Base-by-base conservation (phyloP, 2,888 invertebrate species). In the Drosophila testacea region DNA sequence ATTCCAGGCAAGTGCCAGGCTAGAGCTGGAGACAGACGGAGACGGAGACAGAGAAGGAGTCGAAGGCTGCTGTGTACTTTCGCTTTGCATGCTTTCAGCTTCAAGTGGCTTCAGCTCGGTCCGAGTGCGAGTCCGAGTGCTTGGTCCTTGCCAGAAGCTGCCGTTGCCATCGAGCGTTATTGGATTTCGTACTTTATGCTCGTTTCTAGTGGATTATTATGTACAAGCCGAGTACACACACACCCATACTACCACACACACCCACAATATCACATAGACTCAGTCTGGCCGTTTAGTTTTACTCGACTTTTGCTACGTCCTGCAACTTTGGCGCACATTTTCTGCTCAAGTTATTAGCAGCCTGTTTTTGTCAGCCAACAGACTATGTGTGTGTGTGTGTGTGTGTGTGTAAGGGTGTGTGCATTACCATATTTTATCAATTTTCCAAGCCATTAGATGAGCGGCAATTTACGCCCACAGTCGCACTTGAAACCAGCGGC, bases 1-100 rank as follows among this genome's bases (percentile, higher is more conserved):
- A 1, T 96, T 95, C 93, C 94, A 92, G 87, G 92, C 88, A 90
- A 90, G 83, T 87, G 75, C 78, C 69, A 51, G 55, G 3, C 22
- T 22, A 22, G 38, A 10, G 5, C 41, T 11, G 9, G n/a, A 11
- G 38, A 30, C 5, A 6, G 39, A 36, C 16, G 6, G 6, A 13
- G 46, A 7, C 36, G 16, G 16, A 32, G 36, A 4, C 13, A 4
- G n/a, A 11, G 44, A 22, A 11, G 11, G 11, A 22, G 16, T 9
- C 22, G 41, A 38, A 46, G 52, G 54, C 42, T 67, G 54, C 70
- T 75, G 67, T 80, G 73, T 86, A 79, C 72, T 71, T 73, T 83
- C 73, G 77, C 72, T 79, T 84, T 83, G 77, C 83, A 79, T 78
- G 79, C 89, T 88, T 89, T 88, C 78, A 88, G 71, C 69, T 72